phyloP scores from a whole-genome alignment of 2,888 invertebrate species.

The Hylaea fasciaria region DNA sequence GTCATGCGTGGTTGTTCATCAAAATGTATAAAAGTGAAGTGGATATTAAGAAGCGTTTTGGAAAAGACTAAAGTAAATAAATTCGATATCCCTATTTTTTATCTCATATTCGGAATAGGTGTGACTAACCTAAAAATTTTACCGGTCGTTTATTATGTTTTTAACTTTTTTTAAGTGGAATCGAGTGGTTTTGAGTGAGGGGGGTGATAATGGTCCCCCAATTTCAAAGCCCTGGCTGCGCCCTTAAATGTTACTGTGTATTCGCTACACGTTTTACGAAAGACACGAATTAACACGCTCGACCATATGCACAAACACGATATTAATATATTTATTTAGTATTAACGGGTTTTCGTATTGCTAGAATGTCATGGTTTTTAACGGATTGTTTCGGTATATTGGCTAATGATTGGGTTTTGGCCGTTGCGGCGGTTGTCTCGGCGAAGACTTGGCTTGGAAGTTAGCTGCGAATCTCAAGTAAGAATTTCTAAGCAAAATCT shows the following conservation, averaged over 20 bases:
- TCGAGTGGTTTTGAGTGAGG: no score
- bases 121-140: no score
- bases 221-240: background rate
- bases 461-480: conserved; percentile 26
- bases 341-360: conserved; percentile 38
- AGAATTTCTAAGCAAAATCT: background rate
- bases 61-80: no score
- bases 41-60: no score
- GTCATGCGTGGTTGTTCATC: no score
- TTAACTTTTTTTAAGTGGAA: no score
- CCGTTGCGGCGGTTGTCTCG: conserved; percentile 8
- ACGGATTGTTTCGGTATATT: conserved; percentile 21
- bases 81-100: no score
- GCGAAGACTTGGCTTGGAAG: no score
- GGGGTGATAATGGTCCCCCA: no score
- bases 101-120: no score
- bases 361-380: conserved; percentile 43
- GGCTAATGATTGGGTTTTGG: conserved; percentile 8
- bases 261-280: conserved; percentile 1
- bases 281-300: conserved; percentile 52
- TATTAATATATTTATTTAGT: conserved; percentile 48
- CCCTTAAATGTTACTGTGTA: background rate
- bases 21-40: no score
- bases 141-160: no score
- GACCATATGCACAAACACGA: conserved; percentile 56